These are phyloP conservation scores for Pseudanteris insignis DNA, from an alignment of 2,888 invertebrate genomes.

Conservation along the genomic window DNA sequence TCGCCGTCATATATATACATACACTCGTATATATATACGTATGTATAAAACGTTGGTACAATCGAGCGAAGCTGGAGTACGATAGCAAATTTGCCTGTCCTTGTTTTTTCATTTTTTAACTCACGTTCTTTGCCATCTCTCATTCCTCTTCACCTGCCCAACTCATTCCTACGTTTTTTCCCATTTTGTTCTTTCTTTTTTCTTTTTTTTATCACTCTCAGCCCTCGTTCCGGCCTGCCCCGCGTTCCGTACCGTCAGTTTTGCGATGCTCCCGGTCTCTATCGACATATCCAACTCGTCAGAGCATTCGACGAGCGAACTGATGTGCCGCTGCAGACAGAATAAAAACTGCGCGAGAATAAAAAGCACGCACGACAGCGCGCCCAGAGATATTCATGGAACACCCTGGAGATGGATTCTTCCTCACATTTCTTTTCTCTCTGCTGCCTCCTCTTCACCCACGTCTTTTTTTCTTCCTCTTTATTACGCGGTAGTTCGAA, in stretches of 20 bases:
- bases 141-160: too few relatives aligned
- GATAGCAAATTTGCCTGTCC: constrained; percentile 60
- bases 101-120: constrained; percentile 49
- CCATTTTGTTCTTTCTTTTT: too few relatives aligned
- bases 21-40: not conserved
- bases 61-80: constrained; percentile 48
- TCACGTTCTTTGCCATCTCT: constrained; percentile 18
- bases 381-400: constrained; percentile 45
- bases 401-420: constrained; percentile 31
- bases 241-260: constrained; percentile 40
- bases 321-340: constrained; percentile 58
- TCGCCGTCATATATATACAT: constrained; percentile 8
- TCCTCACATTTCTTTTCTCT: not conserved
- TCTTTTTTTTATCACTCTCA: constrained; percentile 39
- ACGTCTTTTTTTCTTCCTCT: constrained; percentile 7
- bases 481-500: constrained; percentile 15
- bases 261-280: constrained; percentile 47
- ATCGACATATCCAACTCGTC: constrained; percentile 49
- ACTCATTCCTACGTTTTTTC: constrained; percentile 25
- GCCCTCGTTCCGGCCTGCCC: constrained; percentile 29
- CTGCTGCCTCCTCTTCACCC: too few relatives aligned
- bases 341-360: constrained; percentile 55
- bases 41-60: constrained; percentile 17
- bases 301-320: constrained; percentile 53
- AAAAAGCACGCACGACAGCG: constrained; percentile 50